These are phyloP conservation scores for Diplolepis rosae DNA, from an alignment of 2,888 invertebrate species.

Conservation along the genomic window DNA sequence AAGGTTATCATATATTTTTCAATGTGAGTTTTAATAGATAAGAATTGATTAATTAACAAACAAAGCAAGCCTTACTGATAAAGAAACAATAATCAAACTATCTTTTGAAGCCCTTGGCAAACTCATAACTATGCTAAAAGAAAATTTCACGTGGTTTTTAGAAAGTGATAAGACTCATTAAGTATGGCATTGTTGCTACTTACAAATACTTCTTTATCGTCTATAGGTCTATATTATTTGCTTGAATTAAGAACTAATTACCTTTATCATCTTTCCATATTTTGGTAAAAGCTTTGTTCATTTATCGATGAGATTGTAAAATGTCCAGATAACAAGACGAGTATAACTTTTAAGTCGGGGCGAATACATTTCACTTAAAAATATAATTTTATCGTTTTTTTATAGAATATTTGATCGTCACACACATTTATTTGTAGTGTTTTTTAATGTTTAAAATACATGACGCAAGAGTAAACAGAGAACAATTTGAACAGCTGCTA, in stretches of 20 bases:
- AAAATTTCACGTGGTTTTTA: too few relatives aligned
- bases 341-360: not conserved
- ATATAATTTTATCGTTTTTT: too few relatives aligned
- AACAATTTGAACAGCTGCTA: too few relatives aligned
- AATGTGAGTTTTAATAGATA: conserved; percentile 10
- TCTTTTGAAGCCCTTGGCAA: too few relatives aligned
- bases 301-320: not conserved
- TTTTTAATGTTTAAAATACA: too few relatives aligned
- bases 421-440: too few relatives aligned
- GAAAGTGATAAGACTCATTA: not conserved
- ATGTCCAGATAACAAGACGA: not conserved
- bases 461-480: too few relatives aligned
- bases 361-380: too few relatives aligned
- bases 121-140: too few relatives aligned
- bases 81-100: too few relatives aligned
- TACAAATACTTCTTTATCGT: not conserved
- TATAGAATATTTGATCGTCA: too few relatives aligned
- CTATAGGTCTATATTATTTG: not conserved
- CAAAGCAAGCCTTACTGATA: not conserved
- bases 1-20: not conserved
- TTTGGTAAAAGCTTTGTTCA: not conserved
- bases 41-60: conserved; percentile 2
- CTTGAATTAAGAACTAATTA: not conserved
- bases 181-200: not conserved
- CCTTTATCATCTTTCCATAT: not conserved